A percentile compares a stretch with the other conserved stretches of the same genome.
phyloP scores from a whole-genome alignment of 2,888 invertebrate species.

The Ernsta delagoae region DNA sequence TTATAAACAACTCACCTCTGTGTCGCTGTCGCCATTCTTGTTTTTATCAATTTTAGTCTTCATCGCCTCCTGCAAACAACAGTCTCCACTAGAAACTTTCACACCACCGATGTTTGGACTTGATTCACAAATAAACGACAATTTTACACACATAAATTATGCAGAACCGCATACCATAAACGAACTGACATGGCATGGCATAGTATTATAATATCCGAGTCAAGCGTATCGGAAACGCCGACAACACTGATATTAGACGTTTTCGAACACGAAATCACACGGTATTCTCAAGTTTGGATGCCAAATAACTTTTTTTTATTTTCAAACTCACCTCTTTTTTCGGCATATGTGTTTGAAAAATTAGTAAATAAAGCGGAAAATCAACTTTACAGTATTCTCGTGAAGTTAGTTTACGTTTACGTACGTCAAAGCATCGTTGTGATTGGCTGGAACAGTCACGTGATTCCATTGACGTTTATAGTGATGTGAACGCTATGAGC shows the following conservation, averaged over 20 bases:
- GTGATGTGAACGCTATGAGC: no score
- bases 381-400: slow-evolving; percentile 61
- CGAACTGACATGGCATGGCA: slow-evolving; percentile 67
- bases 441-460: slow-evolving; percentile 55
- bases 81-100: slow-evolving; percentile 67
- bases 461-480: slow-evolving; percentile 60
- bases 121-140: slow-evolving; percentile 60
- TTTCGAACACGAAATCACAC: slow-evolving; percentile 41
- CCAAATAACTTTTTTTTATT: slow-evolving; percentile 34
- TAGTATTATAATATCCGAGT: slow-evolving; percentile 52
- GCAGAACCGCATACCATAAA: slow-evolving; percentile 72
- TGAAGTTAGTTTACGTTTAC: slow-evolving; percentile 60
- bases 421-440: slow-evolving; percentile 44
- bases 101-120: slow-evolving; percentile 64
- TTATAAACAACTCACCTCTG: slow-evolving; percentile 80
- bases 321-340: slow-evolving; percentile 66
- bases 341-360: slow-evolving; percentile 55
- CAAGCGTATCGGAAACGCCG: slow-evolving; percentile 65
- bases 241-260: slow-evolving; percentile 53
- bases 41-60: slow-evolving; percentile 86
- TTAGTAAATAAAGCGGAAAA: slow-evolving; percentile 62
- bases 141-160: slow-evolving; percentile 72
- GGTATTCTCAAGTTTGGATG: slow-evolving; percentile 37
- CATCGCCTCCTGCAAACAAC: slow-evolving; percentile 82
- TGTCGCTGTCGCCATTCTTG: slow-evolving; percentile 82